phyloP scores from a whole-genome alignment of 2,797 vertebrate genomes.

The Syncerus caffer region DNA sequence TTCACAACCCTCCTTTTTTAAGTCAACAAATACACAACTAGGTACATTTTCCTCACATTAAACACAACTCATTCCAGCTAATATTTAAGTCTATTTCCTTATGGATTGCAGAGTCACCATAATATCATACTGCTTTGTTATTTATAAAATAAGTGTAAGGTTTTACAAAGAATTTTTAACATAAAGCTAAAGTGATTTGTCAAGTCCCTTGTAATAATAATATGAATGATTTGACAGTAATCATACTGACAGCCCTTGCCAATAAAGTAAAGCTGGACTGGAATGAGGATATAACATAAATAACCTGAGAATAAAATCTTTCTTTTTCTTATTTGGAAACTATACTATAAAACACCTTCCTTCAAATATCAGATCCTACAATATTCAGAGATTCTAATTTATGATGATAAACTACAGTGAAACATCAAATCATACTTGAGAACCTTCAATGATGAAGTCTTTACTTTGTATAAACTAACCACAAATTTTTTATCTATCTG shows the following conservation, averaged over 20 bases:
- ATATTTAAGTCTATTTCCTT: background rate
- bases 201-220: background rate
- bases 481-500: background rate
- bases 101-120: background rate
- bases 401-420: background rate
- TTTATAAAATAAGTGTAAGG: background rate
- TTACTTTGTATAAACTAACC: background rate
- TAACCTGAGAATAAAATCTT: background rate
- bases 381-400: background rate
- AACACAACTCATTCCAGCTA: background rate
- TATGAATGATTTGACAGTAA: background rate
- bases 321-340: background rate
- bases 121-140: background rate
- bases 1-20: background rate
- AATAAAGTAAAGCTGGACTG: slow-evolving; percentile 27
- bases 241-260: background rate
- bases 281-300: background rate
- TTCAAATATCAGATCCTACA: slow-evolving; percentile 5
- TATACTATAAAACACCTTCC: background rate
- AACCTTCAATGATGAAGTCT: background rate
- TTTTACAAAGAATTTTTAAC: slow-evolving; percentile 4
- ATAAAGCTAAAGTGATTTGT: background rate
- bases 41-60: background rate
- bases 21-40: background rate
- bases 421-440: background rate